A percentile compares a stretch with the other conserved stretches of the same genome.
phyloP scores from a whole-genome alignment of 1,140 invertebrate genomes.

The Tetragonula clypearis region DNA sequence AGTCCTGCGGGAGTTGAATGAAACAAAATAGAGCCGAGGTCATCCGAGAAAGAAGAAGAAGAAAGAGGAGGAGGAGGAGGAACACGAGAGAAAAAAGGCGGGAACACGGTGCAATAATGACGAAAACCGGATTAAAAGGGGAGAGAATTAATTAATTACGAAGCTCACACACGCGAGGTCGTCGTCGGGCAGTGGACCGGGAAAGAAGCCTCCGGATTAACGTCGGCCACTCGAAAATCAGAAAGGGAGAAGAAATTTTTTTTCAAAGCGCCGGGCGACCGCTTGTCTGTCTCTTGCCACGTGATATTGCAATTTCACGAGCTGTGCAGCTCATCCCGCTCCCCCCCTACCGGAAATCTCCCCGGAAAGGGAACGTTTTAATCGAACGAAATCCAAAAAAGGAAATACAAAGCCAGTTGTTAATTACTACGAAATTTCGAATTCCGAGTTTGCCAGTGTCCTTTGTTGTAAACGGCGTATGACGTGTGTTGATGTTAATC shows the following conservation, averaged over 20 bases:
- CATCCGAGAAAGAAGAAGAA: background rate
- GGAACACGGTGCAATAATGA: background rate
- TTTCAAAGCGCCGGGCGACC: background rate
- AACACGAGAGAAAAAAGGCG: background rate
- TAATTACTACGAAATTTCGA: background rate
- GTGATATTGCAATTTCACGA: constrained; percentile 13
- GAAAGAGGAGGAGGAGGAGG: background rate
- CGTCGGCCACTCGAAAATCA: constrained; percentile 22
- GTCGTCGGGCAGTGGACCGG: too few species aligned
- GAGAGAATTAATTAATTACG: constrained; percentile 33
- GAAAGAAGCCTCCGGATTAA: constrained; percentile 15
- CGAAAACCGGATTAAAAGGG: background rate
- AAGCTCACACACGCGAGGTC: background rate
- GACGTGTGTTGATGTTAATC: background rate
- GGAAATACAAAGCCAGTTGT: background rate
- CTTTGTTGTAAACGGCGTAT: background rate
- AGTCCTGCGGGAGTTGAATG: background rate
- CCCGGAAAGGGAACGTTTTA: background rate
- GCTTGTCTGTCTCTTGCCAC: background rate
- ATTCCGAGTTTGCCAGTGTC: background rate
- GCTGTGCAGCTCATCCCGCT: too few species aligned
- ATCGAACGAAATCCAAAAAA: background rate
- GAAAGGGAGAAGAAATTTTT: constrained; percentile 1
- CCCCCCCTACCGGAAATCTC: too few species aligned
- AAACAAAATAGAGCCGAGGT: background rate